phyloP scores from a whole-genome alignment of 2,888 invertebrate species.

The Drosophila ustulata region DNA sequence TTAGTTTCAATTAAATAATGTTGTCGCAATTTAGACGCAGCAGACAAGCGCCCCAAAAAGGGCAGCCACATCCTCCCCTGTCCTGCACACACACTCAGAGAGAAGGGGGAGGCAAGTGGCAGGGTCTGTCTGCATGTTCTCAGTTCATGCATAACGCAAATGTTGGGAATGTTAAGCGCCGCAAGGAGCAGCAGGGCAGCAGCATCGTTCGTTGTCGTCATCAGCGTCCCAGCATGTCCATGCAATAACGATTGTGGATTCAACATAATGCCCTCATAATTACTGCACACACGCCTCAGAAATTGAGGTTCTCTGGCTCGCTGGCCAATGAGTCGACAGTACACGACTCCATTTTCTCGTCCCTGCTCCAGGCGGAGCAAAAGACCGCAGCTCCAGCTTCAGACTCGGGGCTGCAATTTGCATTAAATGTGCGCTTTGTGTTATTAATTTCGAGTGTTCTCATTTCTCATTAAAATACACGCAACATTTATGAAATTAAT shows the following conservation, averaged over 20 bases:
- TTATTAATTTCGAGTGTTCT: constrained; percentile 79
- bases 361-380: not conserved
- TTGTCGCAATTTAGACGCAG: constrained; percentile 71
- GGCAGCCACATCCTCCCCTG: not conserved
- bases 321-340: constrained; percentile 72
- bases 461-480: constrained; percentile 70
- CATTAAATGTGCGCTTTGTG: constrained; percentile 77
- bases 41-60: constrained; percentile 24
- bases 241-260: constrained; percentile 82
- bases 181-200: constrained; percentile 54
- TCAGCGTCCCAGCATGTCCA: constrained; percentile 77
- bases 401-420: constrained; percentile 72
- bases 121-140: constrained; percentile 18
- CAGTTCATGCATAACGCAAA: constrained; percentile 76
- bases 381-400: not conserved
- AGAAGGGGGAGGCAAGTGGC: not conserved
- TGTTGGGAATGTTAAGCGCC: constrained; percentile 55
- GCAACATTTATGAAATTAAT: constrained; percentile 63
- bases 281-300: constrained; percentile 74
- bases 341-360: not conserved
- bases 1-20: constrained; percentile 84
- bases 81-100: constrained; percentile 12
- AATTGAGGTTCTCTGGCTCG: constrained; percentile 29
- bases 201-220: constrained; percentile 31
- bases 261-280: constrained; percentile 83